Evolutionary conservation across 1,140 invertebrate species (phyloP).

Genomic region (Sarcophaga bullata): DNA sequence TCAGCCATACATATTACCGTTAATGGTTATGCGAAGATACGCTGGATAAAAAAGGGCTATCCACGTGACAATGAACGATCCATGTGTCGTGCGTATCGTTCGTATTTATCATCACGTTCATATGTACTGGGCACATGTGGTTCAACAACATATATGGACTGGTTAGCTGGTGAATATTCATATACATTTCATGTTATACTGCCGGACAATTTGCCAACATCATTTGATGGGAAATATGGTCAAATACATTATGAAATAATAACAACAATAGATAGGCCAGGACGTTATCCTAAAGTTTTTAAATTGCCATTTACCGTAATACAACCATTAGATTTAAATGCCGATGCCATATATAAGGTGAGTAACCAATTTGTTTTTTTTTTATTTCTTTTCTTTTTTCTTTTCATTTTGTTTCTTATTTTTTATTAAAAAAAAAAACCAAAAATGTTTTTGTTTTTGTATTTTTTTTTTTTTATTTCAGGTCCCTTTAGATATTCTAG

Average conservation of each 20-base stretch:
- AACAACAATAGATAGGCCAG: constrained; percentile 76
- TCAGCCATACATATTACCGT: constrained; percentile 63
- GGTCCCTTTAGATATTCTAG: constrained; percentile 69
- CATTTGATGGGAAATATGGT: constrained; percentile 79
- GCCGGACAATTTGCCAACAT: constrained; percentile 73
- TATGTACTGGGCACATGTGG: constrained; percentile 62
- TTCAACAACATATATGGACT: constrained; percentile 65
- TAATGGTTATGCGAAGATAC: constrained; percentile 64
- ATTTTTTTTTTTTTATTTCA: constrained; percentile 49
- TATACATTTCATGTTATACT: constrained; percentile 72
- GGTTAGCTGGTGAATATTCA: constrained; percentile 69
- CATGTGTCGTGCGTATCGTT: constrained; percentile 63
- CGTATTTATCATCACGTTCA: constrained; percentile 62
- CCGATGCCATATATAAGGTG: constrained; percentile 66
- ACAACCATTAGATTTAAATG: constrained; percentile 79
- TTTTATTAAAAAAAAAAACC: too few species aligned
- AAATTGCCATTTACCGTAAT: constrained; percentile 80
- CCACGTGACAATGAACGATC: constrained; percentile 63
- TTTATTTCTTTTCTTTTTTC: constrained; percentile 41
- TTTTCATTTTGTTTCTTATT: too few species aligned
- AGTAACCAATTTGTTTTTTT: constrained; percentile 31
- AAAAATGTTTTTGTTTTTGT: neutral
- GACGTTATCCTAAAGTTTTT: constrained; percentile 78
- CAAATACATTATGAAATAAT: constrained; percentile 77
- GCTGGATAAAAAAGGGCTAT: constrained; percentile 66